Evolutionary conservation across 2,113 vertebrate species (phyloP).

Genomic region (Podarcis muralis): DNA sequence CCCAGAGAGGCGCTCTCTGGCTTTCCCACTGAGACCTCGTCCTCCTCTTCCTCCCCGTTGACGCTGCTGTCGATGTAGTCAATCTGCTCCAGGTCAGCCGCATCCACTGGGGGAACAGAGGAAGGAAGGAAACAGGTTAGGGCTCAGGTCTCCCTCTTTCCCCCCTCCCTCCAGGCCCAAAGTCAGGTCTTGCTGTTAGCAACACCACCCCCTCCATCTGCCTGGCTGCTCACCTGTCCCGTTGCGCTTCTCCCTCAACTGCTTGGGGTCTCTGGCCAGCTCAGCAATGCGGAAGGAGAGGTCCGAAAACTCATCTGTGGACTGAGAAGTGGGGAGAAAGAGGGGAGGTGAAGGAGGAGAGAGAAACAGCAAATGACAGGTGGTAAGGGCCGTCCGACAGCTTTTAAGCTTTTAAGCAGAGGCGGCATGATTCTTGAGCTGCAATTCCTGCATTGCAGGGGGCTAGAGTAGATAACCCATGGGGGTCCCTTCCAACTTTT

Average conservation of each 20-base stretch:
- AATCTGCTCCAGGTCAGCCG: slow-evolving; percentile 78
- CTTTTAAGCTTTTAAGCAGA: too few species aligned
- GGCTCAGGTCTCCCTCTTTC: fast-evolving
- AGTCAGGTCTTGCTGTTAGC: too few species aligned
- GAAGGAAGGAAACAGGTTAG: background rate
- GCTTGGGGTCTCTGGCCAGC: slow-evolving; percentile 80
- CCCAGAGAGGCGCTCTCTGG: background rate
- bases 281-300: slow-evolving; percentile 84
- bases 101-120: slow-evolving; percentile 71
- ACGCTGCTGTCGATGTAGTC: slow-evolving; percentile 83
- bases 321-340: slow-evolving; percentile 66
- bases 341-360: background rate
- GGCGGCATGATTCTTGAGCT: too few species aligned
- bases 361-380: too few species aligned
- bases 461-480: too few species aligned
- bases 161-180: fast-evolving
- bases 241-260: slow-evolving; percentile 75
- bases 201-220: fast-evolving
- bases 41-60: slow-evolving; percentile 80
- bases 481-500: too few species aligned
- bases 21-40: background rate
- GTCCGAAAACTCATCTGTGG: slow-evolving; percentile 88
- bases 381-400: too few species aligned
- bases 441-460: too few species aligned
- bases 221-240: slow-evolving; percentile 60